Evolutionary conservation across 2,113 vertebrate species (phyloP).

Genomic region (Carollia perspicillata): DNA sequence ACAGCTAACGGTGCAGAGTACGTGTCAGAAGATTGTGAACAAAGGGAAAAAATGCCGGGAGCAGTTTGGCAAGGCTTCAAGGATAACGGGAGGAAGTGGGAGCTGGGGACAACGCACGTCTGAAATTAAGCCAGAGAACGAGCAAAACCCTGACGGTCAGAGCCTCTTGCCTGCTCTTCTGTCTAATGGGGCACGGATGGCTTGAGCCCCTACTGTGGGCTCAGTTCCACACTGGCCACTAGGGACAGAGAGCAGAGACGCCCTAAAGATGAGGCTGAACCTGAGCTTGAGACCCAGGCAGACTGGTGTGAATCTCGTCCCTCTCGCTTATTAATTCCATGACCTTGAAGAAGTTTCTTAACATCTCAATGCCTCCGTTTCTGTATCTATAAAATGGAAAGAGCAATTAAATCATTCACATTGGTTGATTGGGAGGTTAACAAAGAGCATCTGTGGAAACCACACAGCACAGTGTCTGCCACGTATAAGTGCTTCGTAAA

Average conservation of each 20-base stretch:
- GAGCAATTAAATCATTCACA: not conserved
- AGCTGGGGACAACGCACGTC: accelerated
- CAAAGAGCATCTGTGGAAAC: not conserved
- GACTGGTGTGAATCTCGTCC: not conserved
- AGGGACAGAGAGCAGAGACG: not conserved
- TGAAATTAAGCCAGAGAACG: not conserved
- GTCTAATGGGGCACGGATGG: not conserved
- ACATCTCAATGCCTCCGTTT: not conserved
- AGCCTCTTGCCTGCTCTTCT: not conserved
- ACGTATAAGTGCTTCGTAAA: not conserved
- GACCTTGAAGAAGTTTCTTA: not conserved
- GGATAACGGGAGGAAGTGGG: not conserved
- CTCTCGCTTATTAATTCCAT: not conserved
- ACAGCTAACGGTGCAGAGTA: not conserved
- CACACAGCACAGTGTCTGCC: not conserved
- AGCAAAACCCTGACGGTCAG: not conserved
- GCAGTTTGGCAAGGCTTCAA: not conserved
- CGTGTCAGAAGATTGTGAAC: accelerated
- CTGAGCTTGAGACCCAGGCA: not conserved
- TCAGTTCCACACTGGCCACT: accelerated
- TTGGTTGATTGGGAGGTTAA: not conserved
- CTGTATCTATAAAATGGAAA: not conserved
- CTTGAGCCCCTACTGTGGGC: not conserved
- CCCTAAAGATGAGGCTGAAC: not conserved
- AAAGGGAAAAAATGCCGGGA: no score